Conservation (phyloP, 2,113 vertebrate species). For the Syngnathus typhle region DNA sequence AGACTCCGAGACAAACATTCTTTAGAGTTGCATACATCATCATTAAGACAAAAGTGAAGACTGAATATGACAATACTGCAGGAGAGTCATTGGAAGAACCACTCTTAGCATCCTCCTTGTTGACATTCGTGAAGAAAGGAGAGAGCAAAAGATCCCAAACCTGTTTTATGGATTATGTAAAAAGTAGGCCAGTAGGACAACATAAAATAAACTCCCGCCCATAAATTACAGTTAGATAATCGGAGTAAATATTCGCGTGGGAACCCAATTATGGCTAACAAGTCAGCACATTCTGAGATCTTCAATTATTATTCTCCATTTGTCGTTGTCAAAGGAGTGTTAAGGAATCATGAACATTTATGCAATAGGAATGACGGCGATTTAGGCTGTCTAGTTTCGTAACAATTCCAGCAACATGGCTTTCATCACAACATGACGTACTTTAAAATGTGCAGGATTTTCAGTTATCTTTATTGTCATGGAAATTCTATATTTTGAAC, state of each 20-base stretch:
- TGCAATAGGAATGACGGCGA: no score
- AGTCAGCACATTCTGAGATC: background rate
- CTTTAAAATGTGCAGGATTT: no score
- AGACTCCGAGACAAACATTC: background rate
- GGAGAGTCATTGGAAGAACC: background rate
- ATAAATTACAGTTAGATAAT: background rate
- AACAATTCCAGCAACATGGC: no score
- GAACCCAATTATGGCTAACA: background rate
- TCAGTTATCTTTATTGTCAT: no score
- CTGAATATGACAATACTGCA: background rate
- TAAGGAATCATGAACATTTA: no score
- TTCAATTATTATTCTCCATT: no score
- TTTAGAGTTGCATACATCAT: background rate
- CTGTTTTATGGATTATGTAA: background rate
- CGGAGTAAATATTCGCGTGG: background rate
- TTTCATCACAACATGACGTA: no score
- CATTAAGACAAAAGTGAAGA: background rate
- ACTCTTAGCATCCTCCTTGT: background rate
- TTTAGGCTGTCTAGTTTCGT: no score
- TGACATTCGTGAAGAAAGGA: background rate
- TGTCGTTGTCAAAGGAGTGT: no score
- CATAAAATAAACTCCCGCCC: background rate
- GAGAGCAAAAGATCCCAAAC: background rate
- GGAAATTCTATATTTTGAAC: no score
- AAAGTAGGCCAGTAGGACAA: background rate